Base-by-base conservation (phyloP, 2,113 vertebrate species). In the Pleuronectes platessa region DNA sequence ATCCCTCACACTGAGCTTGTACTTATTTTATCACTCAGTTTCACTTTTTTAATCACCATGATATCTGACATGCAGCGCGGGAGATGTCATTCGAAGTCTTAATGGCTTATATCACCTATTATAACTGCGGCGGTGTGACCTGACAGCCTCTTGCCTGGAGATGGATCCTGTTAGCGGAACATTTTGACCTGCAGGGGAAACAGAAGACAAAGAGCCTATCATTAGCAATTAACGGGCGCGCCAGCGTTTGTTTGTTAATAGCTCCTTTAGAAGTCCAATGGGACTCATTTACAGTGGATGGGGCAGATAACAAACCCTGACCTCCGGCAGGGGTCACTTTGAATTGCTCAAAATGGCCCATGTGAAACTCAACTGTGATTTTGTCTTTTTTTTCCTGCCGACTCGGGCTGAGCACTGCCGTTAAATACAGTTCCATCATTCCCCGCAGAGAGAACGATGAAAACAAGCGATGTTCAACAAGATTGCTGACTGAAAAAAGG, bases 391-490 rank as follows among this genome's bases (percentile, higher is more conserved):
- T 62, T 62, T 45, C 79, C 74, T 3, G 66, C 88, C 75, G 79
- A 89, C 83, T 40, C 70, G 18, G 51, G 59, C 55, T 4, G 37
- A 82, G 66, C 65, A 71, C 70, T 40, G 81, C 90, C 74, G n/a
- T 92, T 90, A 88, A 91, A 93, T 86, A 85, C 88, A 70, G 86
- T 84, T 92, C 92, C 90, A 58, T 94, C 92, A 91, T 90, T 90
- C 91, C 91, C 92, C 40, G 56, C 75, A 77, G 90, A 91, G 89
- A 79, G 62, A 54, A 75, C 76, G 69, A 85, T 90, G 87, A 89
- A 91, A 93, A 93, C 89, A 89, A 85, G 84, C 73, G 79, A 88
- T 94, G 94, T 94, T 93, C 85, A 89, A 95, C 93, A 94, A 87
- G 93, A 94, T 89, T 86, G 93, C 93, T 92, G 91, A 93, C 87